Evolutionary conservation across 2,797 vertebrate species (phyloP), one percentile per base, ranked within the genome.

Genomic region (Rhabdomys pumilio): DNA sequence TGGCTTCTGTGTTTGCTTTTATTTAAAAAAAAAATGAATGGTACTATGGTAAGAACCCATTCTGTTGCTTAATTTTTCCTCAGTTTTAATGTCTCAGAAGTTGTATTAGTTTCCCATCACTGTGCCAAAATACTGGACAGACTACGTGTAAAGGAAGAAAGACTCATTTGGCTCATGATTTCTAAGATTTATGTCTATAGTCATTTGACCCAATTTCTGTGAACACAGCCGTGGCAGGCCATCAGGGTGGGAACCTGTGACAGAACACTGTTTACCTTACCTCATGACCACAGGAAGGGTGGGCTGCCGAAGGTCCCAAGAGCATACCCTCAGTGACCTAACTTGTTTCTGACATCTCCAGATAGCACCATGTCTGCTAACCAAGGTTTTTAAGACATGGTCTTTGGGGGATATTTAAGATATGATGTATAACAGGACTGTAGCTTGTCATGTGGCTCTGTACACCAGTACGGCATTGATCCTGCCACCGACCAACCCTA

Each of bases 31-130:
- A 79, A 67, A 31, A 34, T 61, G 31, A 85, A 73, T 57, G 55
- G 0, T 79, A 44, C 38, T 79, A 55, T 86, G 72, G 29, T 57
- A 47, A 90, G 59, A 94, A 83, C 34, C 83, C 86, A 67, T 63
- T 83, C 83, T 89, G 50, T 41, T 80, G 57, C 47, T 92, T 73
- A 6, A 81, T 96, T 91, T 88, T 73, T 38, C 15, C 11, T 81
- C 22, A 14, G 38, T 24, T 24, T 47, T 76, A 61, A 75, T 44
- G 19, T 59, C 38, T 72, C 53, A 79, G 50, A 63, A 20, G 41
- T 76, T 47, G 19, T 76, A n/a, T 83, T 63, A 31, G 24, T 88
- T 81, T 82, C 15, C 26, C 50, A 19, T 75, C 47, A 50, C 47
- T 29, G 20, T 59, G 47, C 53, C n/a, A 47, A 77, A 84, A 90